Conservation (phyloP, 1,140 invertebrate genomes). For the Calosoma granatense region DNA sequence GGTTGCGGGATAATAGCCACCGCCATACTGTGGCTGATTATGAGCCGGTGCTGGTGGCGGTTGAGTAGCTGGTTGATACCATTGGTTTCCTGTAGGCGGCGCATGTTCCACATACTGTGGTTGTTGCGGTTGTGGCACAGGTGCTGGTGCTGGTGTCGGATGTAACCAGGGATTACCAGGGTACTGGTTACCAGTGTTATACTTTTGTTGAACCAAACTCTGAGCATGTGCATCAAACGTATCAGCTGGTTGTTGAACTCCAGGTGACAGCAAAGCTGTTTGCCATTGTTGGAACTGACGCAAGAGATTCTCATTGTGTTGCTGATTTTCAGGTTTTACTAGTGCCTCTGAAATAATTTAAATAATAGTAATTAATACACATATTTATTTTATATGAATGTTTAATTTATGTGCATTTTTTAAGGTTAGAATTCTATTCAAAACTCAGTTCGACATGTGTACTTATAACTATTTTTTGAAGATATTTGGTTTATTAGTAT, state of each 20-base stretch:
- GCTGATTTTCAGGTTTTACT: not conserved
- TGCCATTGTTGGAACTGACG: not conserved
- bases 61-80: not conserved
- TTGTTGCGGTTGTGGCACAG: too few species aligned
- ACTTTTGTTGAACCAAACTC: not conserved
- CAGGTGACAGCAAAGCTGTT: not conserved
- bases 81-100: not conserved
- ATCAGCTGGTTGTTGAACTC: not conserved
- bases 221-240: not conserved
- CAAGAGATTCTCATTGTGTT: not conserved
- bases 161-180: not conserved
- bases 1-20: not conserved
- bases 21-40: not conserved
- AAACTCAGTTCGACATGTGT: too few species aligned
- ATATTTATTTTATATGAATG: too few species aligned
- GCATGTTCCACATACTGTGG: not conserved
- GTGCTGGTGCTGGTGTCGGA: not conserved
- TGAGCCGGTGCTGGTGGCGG: not conserved
- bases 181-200: not conserved
- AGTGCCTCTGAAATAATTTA: not conserved
- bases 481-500: too few species aligned
- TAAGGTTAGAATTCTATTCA: too few species aligned
- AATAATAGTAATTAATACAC: too few species aligned
- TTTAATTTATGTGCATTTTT: too few species aligned
- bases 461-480: too few species aligned